A percentile compares a stretch with the other conserved stretches of the same genome.
phyloP scores from a whole-genome alignment of 1,140 invertebrate genomes.

The Thaumetopoea pityocampa region DNA sequence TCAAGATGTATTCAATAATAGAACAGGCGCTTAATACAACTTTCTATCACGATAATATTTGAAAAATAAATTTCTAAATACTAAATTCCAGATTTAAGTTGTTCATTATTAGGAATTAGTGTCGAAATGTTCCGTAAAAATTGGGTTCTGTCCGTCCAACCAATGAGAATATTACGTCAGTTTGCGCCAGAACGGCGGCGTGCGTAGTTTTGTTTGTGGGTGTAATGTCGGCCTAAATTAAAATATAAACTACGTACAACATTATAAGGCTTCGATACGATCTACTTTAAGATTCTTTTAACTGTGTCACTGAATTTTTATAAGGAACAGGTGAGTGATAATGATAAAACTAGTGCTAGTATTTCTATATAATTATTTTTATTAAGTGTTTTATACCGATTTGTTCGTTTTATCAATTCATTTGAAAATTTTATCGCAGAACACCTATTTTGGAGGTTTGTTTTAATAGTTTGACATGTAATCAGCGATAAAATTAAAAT shows the following conservation, averaged over 20 bases:
- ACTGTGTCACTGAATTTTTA: not conserved
- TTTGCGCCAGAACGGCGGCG: slow-evolving; percentile 40
- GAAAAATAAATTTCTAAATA: not conserved
- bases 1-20: not conserved
- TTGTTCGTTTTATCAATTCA: not conserved
- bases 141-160: slow-evolving; percentile 2
- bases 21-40: not conserved
- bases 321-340: slow-evolving; percentile 2
- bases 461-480: too few relatives aligned
- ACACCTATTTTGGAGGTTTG: too few relatives aligned
- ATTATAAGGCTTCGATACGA: slow-evolving; percentile 38
- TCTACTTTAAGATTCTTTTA: slow-evolving; percentile 1
- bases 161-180: slow-evolving; percentile 30
- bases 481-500: too few relatives aligned
- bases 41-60: not conserved
- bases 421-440: too few relatives aligned
- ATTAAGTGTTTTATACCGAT: not conserved
- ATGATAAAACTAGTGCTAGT: too few relatives aligned
- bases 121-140: not conserved
- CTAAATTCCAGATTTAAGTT: not conserved
- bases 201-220: slow-evolving; percentile 23
- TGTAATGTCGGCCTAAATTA: slow-evolving; percentile 26
- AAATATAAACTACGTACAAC: slow-evolving; percentile 35
- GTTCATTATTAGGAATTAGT: not conserved
- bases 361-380: too few relatives aligned